These are phyloP conservation scores for Narcine bancroftii DNA, from an alignment of 2,113 vertebrate genomes.

Conservation along the genomic window DNA sequence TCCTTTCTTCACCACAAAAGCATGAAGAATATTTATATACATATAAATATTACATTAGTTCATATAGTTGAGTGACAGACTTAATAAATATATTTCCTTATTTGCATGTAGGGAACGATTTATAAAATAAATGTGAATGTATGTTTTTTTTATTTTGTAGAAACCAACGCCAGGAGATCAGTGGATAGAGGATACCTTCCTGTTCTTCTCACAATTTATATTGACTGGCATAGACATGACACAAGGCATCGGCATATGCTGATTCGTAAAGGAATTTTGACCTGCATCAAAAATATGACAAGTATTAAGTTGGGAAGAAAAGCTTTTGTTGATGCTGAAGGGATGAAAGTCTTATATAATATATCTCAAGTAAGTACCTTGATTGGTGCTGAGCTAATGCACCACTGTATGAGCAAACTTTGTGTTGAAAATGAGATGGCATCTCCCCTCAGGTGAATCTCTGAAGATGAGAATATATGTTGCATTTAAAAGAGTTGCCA, in stretches of 20 bases:
- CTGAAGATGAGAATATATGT: background rate
- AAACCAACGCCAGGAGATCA: constrained; percentile 83
- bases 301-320: constrained; percentile 89
- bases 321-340: constrained; percentile 82
- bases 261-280: constrained; percentile 86
- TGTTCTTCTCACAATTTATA: constrained; percentile 72
- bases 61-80: background rate
- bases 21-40: background rate
- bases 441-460: background rate
- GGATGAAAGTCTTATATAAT: constrained; percentile 89
- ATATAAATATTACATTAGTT: background rate
- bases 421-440: background rate
- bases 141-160: constrained; percentile 57
- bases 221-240: constrained; percentile 94
- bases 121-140: constrained; percentile 25
- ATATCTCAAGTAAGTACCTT: constrained; percentile 73
- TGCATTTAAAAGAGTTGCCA: background rate
- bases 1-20: background rate
- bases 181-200: constrained; percentile 80
- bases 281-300: constrained; percentile 84
- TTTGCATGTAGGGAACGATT: constrained; percentile 22
- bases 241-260: constrained; percentile 81
- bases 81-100: background rate
- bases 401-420: background rate
- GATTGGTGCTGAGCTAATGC: background rate